A percentile compares a stretch with the other conserved stretches of the same genome.
Evolutionary conservation across 2,113 vertebrate species (phyloP).

Genomic region (crab-eating macaque (Macaca fascicularis)): DNA sequence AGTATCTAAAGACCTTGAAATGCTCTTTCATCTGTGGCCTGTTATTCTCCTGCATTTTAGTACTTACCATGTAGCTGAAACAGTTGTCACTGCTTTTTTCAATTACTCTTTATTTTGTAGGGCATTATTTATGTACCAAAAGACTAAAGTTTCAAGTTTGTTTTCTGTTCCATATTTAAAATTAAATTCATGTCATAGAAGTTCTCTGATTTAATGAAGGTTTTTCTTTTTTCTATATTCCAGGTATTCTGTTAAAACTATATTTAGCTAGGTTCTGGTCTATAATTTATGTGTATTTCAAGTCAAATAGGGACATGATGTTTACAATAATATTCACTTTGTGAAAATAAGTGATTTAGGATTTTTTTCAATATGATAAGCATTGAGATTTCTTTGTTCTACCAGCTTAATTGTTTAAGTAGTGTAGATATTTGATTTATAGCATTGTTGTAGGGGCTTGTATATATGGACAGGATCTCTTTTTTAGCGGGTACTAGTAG

Average conservation of each 20-base stretch:
- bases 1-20: constrained; percentile 8
- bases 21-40: neutral
- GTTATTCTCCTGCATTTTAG: constrained; percentile 18
- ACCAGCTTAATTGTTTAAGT: neutral
- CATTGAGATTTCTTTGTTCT: neutral
- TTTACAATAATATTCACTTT: neutral
- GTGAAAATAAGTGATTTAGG: neutral
- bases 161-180: constrained; percentile 46
- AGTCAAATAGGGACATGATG: neutral
- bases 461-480: neutral
- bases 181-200: neutral
- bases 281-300: constrained; percentile 1
- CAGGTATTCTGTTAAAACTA: neutral
- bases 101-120: neutral
- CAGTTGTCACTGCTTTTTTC: constrained; percentile 17
- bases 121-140: constrained; percentile 13
- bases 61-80: neutral
- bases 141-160: neutral
- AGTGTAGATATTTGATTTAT: neutral
- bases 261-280: neutral
- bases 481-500: neutral
- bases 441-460: neutral
- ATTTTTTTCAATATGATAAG: neutral
- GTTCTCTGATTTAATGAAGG: neutral
- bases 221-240: neutral